Evolutionary conservation across 1,140 invertebrate genomes (phyloP).

Genomic region (Danaus melanippus): DNA sequence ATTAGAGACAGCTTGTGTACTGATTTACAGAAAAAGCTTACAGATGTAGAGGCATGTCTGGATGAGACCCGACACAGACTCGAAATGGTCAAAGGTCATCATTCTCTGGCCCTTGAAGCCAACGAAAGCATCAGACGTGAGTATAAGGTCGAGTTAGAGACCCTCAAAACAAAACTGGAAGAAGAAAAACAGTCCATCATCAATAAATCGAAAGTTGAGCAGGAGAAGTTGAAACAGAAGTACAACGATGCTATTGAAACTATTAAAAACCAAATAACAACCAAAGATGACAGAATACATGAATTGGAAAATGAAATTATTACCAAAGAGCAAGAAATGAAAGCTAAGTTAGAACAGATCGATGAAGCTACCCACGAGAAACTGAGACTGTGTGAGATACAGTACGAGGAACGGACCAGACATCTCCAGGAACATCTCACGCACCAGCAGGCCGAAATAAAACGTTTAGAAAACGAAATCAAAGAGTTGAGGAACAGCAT

Average conservation of each 20-base stretch:
- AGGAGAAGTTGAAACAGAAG: slow-evolving; percentile 50
- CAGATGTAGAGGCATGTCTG: slow-evolving; percentile 42
- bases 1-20: slow-evolving; percentile 61
- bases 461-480: slow-evolving; percentile 46
- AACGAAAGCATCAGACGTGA: slow-evolving; percentile 67
- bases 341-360: slow-evolving; percentile 62
- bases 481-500: slow-evolving; percentile 48
- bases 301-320: slow-evolving; percentile 44
- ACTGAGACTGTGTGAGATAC: slow-evolving; percentile 63
- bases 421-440: slow-evolving; percentile 52
- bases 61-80: slow-evolving; percentile 59
- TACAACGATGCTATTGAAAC: slow-evolving; percentile 45
- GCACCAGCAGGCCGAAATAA: slow-evolving; percentile 44
- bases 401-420: slow-evolving; percentile 60
- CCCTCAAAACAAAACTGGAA: slow-evolving; percentile 56
- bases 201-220: slow-evolving; percentile 49
- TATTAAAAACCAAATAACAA: slow-evolving; percentile 39
- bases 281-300: slow-evolving; percentile 47
- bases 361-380: slow-evolving; percentile 63
- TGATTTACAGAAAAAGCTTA: slow-evolving; percentile 62
- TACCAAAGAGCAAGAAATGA: slow-evolving; percentile 55
- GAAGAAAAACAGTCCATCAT: slow-evolving; percentile 60
- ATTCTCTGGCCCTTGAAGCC: slow-evolving; percentile 64
- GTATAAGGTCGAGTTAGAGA: slow-evolving; percentile 64
- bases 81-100: slow-evolving; percentile 67